A percentile compares a stretch with the other conserved stretches of the same genome.
Conservation (phyloP, 2,113 vertebrate species). For the Ptilonorhynchus violaceus region DNA sequence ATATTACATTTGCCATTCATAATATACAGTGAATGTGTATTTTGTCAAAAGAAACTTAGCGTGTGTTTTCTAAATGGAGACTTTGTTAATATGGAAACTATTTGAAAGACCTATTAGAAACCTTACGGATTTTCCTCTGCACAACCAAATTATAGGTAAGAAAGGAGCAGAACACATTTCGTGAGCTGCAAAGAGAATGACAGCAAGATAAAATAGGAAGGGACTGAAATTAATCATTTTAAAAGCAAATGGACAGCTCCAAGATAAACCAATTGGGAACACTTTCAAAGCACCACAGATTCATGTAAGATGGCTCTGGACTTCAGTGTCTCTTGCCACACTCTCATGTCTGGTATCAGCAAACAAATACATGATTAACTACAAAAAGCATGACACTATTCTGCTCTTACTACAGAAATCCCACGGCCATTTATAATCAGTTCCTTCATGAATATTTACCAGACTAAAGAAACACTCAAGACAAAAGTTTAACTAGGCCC, state of each 20-base stretch:
- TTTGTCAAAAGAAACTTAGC: not conserved
- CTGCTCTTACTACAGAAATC: not conserved
- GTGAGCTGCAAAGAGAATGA: not conserved
- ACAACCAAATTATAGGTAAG: not conserved
- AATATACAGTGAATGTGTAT: not conserved
- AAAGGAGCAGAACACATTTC: not conserved
- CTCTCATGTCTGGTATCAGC: not conserved
- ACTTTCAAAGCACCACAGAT: not conserved
- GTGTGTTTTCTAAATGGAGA: not conserved
- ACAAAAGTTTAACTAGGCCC: not conserved
- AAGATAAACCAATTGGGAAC: not conserved
- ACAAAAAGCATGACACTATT: rapidly evolving
- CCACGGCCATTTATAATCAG: not conserved
- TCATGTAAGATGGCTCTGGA: rapidly evolving
- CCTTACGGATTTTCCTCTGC: not conserved
- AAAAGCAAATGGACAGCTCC: not conserved
- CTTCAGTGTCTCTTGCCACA: not conserved
- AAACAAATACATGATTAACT: not conserved
- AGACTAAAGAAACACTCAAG: not conserved
- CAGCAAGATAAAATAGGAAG: not conserved
- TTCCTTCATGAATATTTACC: not conserved
- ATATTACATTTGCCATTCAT: not conserved
- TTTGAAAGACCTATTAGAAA: not conserved
- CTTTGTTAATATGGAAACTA: not conserved
- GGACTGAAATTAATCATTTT: not conserved